These are phyloP conservation scores for Athene noctua DNA, from an alignment of 2,113 vertebrate species.

Conservation along the genomic window DNA sequence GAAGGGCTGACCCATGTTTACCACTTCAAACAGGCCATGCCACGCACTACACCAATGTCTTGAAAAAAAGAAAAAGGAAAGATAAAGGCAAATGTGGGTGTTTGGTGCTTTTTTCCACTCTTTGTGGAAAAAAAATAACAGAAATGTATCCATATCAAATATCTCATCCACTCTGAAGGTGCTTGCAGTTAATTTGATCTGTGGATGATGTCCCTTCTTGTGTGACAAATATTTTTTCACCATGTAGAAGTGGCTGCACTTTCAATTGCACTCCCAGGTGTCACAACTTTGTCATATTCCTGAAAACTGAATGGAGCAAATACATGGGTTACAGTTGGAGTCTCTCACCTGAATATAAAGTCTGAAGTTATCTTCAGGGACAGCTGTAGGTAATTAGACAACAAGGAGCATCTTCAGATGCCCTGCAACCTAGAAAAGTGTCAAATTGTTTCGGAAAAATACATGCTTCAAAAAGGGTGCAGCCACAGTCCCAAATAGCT, in stretches of 20 bases:
- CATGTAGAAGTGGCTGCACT: not conserved
- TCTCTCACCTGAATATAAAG: not conserved
- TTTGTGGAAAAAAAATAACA: not conserved
- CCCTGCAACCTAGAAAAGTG: not conserved
- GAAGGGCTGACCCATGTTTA: accelerated
- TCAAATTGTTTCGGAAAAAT: not conserved
- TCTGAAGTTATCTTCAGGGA: not conserved
- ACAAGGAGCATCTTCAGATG: not conserved
- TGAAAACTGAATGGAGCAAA: not conserved
- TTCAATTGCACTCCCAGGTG: not conserved
- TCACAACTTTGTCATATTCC: not conserved
- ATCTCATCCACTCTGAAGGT: not conserved
- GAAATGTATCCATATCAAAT: not conserved
- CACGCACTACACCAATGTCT: not conserved
- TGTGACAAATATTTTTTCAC: not conserved
- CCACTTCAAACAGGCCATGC: not conserved
- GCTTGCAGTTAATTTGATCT: not conserved
- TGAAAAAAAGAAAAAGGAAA: not conserved
- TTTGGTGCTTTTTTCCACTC: not conserved
- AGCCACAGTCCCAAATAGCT: not conserved
- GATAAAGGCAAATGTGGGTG: accelerated
- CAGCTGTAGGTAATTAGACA: not conserved
- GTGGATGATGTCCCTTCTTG: not conserved
- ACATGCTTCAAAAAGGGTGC: not conserved
- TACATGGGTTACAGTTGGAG: not conserved